phyloP scores from a whole-genome alignment of 2,797 vertebrate species.

The Malurus leucopterus region DNA sequence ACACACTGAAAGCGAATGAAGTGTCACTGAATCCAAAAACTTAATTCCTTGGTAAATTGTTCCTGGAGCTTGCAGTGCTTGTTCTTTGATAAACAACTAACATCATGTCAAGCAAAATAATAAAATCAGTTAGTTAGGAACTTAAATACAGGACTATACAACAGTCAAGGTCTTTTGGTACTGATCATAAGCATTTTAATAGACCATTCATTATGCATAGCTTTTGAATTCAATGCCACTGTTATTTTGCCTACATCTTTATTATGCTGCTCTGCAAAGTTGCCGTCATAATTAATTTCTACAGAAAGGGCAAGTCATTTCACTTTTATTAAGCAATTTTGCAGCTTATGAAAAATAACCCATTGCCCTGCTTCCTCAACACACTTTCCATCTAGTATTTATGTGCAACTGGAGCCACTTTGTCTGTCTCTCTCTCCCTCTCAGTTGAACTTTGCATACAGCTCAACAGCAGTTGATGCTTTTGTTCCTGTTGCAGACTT shows the following conservation, averaged over 20 bases:
- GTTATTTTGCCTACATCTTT: constrained; percentile 30
- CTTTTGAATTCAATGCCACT: constrained; percentile 35
- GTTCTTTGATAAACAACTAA: background rate
- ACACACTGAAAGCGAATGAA: background rate
- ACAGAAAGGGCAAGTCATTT: constrained; percentile 34
- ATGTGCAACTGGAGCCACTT: constrained; percentile 28
- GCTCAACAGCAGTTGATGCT: constrained; percentile 19
- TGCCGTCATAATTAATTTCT: constrained; percentile 49
- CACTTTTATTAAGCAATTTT: constrained; percentile 29
- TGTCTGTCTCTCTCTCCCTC: background rate
- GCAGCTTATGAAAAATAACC: constrained; percentile 31
- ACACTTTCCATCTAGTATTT: constrained; percentile 26
- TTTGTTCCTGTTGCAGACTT: constrained; percentile 45
- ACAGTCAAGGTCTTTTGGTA: constrained; percentile 52
- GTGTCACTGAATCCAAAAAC: background rate
- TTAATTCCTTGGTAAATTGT: background rate
- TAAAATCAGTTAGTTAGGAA: constrained; percentile 20
- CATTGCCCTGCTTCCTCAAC: constrained; percentile 19
- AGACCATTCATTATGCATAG: constrained; percentile 17
- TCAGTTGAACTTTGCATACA: constrained; percentile 18
- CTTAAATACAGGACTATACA: background rate
- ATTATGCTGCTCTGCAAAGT: background rate
- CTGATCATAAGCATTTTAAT: constrained; percentile 31
- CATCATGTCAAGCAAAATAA: background rate
- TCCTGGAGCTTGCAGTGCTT: background rate